Evolutionary conservation across 2,888 invertebrate species (phyloP), one percentile per base, ranked within the genome.

Genomic region (Timandra comae): DNA sequence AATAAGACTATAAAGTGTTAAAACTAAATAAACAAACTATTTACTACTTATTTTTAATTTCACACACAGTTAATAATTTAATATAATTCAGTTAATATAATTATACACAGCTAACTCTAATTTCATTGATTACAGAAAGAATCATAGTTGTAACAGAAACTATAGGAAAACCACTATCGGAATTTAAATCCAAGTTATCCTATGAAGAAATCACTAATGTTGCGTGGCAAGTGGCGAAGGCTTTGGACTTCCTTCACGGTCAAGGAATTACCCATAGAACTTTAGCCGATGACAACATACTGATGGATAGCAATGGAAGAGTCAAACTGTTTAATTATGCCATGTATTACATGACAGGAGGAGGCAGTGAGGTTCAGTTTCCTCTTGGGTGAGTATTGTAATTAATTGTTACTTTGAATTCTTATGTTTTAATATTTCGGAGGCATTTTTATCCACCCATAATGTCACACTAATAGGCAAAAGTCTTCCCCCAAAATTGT

Each of bases 271-370:
- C 92, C 2, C 93, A 95, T 62, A 90, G 95, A 46, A 94, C 93
- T 64, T 77, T 98, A 37, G 90, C 93, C 37, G 91, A 93, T 30
- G 93, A 94, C 52, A 96, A 95, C 72, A 91, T 98, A 51, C 79
- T 96, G 7, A 63, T 97, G 21, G 92, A 94, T 61, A 84, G 84
- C 26, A 81, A 89, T 59, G 90, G 91, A 23, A 87, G 90, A 62
- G 91, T 95, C 0, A 96, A 97, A 65, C 71, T 99, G 20, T 95
- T 95, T 55, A 96, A 97, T 74, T 98, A 94, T 86, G 98, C 98
- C n/a, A 78, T 98, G 50, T 96, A 93, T 73, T 91, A 93, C 55
- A 96, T 98, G 93, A 97, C 97, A 8, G 93, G 92, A 51, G 87
- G 88, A 63, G 97, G 97, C 7, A 90, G 88, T 59, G 91, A 95